Conservation (phyloP, 2,797 vertebrate genomes). For the Chaetophractus vellerosus region DNA sequence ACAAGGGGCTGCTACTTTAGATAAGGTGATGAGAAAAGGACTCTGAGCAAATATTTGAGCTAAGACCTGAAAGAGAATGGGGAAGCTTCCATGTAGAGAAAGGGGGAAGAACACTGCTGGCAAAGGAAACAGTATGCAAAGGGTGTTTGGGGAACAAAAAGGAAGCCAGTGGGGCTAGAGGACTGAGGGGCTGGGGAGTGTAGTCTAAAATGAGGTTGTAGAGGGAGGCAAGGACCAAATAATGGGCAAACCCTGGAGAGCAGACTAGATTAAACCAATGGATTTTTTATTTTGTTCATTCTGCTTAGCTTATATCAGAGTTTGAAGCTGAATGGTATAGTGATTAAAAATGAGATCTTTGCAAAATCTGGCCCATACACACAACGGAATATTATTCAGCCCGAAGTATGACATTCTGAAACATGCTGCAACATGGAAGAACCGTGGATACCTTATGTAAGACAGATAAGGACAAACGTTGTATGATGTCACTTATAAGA, state of each 20-base stretch:
- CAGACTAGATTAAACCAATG: neutral
- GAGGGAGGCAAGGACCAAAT: neutral
- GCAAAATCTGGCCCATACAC: too few relatives aligned
- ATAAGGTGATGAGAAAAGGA: neutral
- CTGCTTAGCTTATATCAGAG: neutral
- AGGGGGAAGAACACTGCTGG: fast-evolving
- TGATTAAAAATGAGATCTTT: neutral
- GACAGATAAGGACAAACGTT: too few relatives aligned
- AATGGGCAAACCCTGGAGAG: neutral
- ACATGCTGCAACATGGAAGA: too few relatives aligned
- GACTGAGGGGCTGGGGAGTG: neutral
- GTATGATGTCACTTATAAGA: too few relatives aligned
- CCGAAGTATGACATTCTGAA: too few relatives aligned
- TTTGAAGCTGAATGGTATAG: neutral
- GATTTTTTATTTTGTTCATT: neutral
- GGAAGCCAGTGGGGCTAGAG: neutral
- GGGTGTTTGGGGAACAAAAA: neutral
- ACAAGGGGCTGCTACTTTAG: neutral
- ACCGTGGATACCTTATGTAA: too few relatives aligned
- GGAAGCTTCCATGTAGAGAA: neutral
- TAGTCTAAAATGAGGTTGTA: neutral
- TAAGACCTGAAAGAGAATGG: neutral
- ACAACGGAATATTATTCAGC: too few relatives aligned
- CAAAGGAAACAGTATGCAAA: neutral
- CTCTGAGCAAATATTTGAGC: neutral